phyloP scores from a whole-genome alignment of 2,113 vertebrate genomes.

The Nannospalax galili region DNA sequence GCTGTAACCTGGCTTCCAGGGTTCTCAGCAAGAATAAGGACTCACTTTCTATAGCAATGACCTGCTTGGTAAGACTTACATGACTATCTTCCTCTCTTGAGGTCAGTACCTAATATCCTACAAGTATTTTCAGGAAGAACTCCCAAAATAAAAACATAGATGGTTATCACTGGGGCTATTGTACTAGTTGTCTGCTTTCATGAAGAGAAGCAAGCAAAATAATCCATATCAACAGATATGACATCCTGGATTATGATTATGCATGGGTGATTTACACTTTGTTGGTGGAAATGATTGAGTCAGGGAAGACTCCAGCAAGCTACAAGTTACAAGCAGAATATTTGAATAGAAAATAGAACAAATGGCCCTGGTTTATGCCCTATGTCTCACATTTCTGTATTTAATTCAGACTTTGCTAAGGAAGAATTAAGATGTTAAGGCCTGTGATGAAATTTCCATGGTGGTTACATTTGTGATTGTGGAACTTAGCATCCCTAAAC shows the following conservation, averaged over 20 bases:
- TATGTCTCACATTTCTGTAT: accelerated
- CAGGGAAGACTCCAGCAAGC: accelerated
- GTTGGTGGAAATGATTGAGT: too few species aligned
- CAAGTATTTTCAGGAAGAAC: not conserved
- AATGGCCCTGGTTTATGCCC: too few species aligned
- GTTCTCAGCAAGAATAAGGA: not conserved
- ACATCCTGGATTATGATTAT: not conserved
- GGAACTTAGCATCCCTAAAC: not conserved
- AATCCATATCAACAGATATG: too few species aligned
- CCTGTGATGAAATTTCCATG: not conserved
- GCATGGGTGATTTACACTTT: not conserved
- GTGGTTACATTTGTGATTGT: not conserved
- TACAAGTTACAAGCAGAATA: not conserved
- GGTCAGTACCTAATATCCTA: not conserved
- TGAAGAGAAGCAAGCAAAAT: not conserved
- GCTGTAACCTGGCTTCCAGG: not conserved
- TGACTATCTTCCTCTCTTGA: not conserved
- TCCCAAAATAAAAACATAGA: not conserved
- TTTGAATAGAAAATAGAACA: not conserved
- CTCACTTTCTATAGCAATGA: not conserved
- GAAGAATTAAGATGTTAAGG: not conserved
- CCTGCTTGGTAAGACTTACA: not conserved
- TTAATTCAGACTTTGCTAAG: not conserved
- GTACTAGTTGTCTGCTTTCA: not conserved
- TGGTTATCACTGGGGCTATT: not conserved